Conservation (phyloP, 2,113 vertebrate genomes). For the Ammodytes dubius region DNA sequence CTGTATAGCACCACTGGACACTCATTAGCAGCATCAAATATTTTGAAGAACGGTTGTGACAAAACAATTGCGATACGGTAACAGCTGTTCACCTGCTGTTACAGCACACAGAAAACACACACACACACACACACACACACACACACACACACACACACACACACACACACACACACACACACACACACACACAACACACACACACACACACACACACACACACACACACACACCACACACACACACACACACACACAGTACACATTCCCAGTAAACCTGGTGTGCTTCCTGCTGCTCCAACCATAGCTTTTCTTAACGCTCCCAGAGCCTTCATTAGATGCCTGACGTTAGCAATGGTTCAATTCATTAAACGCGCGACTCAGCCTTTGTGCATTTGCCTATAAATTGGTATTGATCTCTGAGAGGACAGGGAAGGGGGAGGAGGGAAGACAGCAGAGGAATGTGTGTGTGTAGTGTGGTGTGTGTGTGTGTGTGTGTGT, state of each 20-base stretch:
- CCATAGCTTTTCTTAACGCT: slow-evolving; percentile 84
- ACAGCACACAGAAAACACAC: slow-evolving; percentile 21
- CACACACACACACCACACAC: background rate
- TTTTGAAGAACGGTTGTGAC: slow-evolving; percentile 14
- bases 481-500: background rate
- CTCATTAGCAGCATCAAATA: background rate
- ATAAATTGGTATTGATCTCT: slow-evolving; percentile 89
- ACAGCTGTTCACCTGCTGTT: slow-evolving; percentile 22
- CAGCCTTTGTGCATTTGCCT: slow-evolving; percentile 87
- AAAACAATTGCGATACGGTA: slow-evolving; percentile 1
- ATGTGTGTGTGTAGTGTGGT: background rate
- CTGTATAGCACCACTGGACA: background rate
- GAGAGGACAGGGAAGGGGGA: slow-evolving; percentile 34
- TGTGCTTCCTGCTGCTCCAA: slow-evolving; percentile 36
- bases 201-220: slow-evolving; percentile 12
- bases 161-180: slow-evolving; percentile 1
- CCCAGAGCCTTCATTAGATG: slow-evolving; percentile 86
- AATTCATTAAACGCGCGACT: slow-evolving; percentile 88
- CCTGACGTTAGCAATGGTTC: slow-evolving; percentile 82
- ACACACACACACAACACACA: slow-evolving; percentile 12
- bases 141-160: slow-evolving; percentile 9
- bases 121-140: slow-evolving; percentile 8
- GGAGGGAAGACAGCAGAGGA: slow-evolving; percentile 8
- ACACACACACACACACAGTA: background rate
- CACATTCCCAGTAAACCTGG: slow-evolving; percentile 25